phyloP scores from a whole-genome alignment of 2,797 vertebrate genomes.

The Karalla daura region DNA sequence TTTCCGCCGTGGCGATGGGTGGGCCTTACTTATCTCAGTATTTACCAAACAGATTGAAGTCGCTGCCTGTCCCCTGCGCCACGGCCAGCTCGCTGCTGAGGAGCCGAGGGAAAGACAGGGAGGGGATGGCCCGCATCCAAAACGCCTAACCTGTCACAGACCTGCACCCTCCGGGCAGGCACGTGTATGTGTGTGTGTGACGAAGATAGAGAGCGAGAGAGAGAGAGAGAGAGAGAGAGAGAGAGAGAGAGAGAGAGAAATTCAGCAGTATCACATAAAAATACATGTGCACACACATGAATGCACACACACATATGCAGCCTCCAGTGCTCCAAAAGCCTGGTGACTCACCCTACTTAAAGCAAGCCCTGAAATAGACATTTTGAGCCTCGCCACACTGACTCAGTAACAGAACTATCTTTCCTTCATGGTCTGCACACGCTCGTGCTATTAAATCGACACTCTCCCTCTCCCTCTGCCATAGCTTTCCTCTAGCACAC shows the following conservation, averaged over 20 bases:
- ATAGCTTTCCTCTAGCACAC: conserved; percentile 60
- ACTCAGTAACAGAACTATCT: conserved; percentile 77
- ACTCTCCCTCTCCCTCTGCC: conserved; percentile 60
- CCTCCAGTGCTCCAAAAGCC: conserved; percentile 71
- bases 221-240: conserved; percentile 13
- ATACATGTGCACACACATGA: conserved; percentile 38
- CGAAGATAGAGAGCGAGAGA: conserved; percentile 42
- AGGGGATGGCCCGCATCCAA: conserved; percentile 76
- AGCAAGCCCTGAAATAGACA: conserved; percentile 82
- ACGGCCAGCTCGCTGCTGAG: conserved; percentile 78
- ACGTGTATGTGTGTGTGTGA: conserved; percentile 58
- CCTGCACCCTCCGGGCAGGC: conserved; percentile 71
- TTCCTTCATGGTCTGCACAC: conserved; percentile 70
- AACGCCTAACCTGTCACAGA: conserved; percentile 81
- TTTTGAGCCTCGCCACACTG: conserved; percentile 78
- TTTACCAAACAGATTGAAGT: conserved; percentile 87
- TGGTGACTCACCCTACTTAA: conserved; percentile 82
- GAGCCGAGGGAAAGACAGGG: conserved; percentile 64
- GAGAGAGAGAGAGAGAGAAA: conserved; percentile 16
- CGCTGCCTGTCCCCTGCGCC: conserved; percentile 73
- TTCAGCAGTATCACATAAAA: conserved; percentile 39
- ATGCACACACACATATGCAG: conserved; percentile 51
- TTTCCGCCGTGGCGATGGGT: conserved; percentile 70
- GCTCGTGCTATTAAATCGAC: conserved; percentile 66
- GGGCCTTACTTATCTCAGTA: conserved; percentile 76